phyloP scores from a whole-genome alignment of 1,140 invertebrate genomes.

The Magallana angulata region DNA sequence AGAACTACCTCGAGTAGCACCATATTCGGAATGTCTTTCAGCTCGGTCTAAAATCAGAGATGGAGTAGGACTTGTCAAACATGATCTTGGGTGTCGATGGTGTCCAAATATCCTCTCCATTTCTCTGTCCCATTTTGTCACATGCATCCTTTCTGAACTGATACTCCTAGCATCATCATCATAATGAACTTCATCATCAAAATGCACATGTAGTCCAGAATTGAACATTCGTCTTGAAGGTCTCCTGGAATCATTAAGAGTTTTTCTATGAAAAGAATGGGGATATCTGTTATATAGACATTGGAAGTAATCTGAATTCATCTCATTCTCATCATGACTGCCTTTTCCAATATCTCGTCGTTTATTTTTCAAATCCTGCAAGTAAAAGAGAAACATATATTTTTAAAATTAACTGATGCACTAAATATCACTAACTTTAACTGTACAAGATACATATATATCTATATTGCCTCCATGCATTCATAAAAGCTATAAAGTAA shows the following conservation, averaged over 20 bases:
- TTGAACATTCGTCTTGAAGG: constrained; percentile 50
- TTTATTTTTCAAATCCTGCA: constrained; percentile 12
- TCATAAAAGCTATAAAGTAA: background rate
- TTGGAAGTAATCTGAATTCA: constrained; percentile 46
- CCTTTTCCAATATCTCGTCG: background rate
- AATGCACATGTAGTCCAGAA: constrained; percentile 49
- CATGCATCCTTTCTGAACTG: constrained; percentile 42
- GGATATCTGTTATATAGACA: constrained; percentile 55
- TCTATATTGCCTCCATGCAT: background rate
- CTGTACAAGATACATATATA: too few relatives aligned
- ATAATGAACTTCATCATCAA: constrained; percentile 46
- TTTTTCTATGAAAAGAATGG: constrained; percentile 48
- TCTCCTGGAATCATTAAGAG: background rate
- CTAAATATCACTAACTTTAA: too few relatives aligned
- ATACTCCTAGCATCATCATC: constrained; percentile 48
- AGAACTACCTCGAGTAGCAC: background rate
- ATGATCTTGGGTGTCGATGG: background rate
- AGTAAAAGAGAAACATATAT: background rate
- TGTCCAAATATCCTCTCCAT: constrained; percentile 43
- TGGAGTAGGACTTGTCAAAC: constrained; percentile 55
- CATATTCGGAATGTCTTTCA: constrained; percentile 1
- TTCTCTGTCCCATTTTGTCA: constrained; percentile 41
- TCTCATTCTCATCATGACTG: background rate
- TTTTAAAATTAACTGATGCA: too few relatives aligned
- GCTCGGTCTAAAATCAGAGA: constrained; percentile 50